phyloP scores from a whole-genome alignment of 2,888 invertebrate species.

The Folsomia manolachei region DNA sequence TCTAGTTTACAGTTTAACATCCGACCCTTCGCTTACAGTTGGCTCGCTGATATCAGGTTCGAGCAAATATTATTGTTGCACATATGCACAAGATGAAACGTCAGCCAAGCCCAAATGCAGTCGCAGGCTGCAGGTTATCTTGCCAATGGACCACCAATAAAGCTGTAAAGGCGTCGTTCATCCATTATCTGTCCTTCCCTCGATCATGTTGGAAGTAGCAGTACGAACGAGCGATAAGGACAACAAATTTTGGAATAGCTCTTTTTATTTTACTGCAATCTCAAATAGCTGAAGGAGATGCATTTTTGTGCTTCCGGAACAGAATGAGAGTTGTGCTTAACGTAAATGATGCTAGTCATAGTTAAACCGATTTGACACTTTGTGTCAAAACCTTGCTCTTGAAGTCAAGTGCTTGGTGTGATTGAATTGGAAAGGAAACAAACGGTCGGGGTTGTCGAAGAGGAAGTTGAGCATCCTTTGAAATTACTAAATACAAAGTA shows the following conservation, averaged over 20 bases:
- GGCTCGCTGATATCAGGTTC: too few relatives aligned
- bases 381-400: conserved; percentile 2
- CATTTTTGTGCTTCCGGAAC: conserved; percentile 9
- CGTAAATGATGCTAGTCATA: conserved; percentile 3
- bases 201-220: too few relatives aligned
- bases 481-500: background rate
- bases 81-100: background rate
- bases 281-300: background rate
- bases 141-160: background rate
- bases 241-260: background rate
- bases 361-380: conserved; percentile 3
- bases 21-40: too few relatives aligned
- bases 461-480: background rate
- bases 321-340: background rate
- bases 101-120: too few relatives aligned
- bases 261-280: background rate
- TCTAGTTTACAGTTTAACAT: too few relatives aligned
- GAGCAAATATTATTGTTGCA: too few relatives aligned
- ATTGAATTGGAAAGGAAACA: background rate
- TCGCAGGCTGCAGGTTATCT: background rate
- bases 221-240: too few relatives aligned
- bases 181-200: background rate
- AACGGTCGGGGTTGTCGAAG: background rate
- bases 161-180: background rate
- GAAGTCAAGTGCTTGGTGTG: background rate